Conservation (phyloP, 2,797 vertebrate species). For the Parambassis ranga region DNA sequence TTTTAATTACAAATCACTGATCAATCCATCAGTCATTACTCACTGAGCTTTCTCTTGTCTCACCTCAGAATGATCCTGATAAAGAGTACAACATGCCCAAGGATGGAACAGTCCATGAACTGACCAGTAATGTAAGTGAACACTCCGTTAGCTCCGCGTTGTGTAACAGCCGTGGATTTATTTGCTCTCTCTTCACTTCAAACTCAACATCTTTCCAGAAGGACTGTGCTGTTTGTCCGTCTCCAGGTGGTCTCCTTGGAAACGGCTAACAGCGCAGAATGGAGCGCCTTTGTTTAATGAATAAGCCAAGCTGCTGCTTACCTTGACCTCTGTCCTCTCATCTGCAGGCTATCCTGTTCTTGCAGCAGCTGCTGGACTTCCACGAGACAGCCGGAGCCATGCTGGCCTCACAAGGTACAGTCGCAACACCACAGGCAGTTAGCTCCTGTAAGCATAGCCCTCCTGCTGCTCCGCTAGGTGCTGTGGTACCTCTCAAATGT, state of each 20-base stretch:
- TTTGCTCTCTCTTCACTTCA: conserved; percentile 1
- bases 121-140: conserved; percentile 92
- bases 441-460: background rate
- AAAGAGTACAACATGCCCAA: conserved; percentile 99
- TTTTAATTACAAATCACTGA: background rate
- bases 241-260: background rate
- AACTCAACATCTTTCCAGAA: background rate
- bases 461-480: background rate
- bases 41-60: background rate
- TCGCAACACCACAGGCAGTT: accelerated
- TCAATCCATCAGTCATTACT: background rate
- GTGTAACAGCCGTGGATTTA: background rate
- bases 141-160: background rate
- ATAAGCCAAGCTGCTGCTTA: background rate
- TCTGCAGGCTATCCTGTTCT: conserved; percentile 92
- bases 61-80: conserved; percentile 90
- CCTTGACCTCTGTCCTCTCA: background rate
- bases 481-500: background rate
- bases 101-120: conserved; percentile 95
- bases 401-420: conserved; percentile 95
- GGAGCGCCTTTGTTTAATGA: background rate
- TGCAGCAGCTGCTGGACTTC: conserved; percentile 97
- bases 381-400: conserved; percentile 97
- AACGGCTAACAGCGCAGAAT: background rate
- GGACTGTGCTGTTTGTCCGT: background rate